Conservation (phyloP, 2,797 vertebrate species). For the Chrosomus eos region DNA sequence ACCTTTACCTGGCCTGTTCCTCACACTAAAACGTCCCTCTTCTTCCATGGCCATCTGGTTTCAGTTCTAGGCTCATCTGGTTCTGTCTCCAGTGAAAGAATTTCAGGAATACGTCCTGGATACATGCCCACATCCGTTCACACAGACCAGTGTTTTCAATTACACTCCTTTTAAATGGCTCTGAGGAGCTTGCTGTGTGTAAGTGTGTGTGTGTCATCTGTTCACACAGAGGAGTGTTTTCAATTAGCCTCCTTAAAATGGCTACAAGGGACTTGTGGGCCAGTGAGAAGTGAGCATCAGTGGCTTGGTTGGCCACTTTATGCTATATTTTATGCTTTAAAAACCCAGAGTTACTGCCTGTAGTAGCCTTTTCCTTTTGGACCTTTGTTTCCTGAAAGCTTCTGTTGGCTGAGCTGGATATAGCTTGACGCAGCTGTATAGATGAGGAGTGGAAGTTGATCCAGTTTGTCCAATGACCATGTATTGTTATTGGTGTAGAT, state of each 20-base stretch:
- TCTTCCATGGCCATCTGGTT: slow-evolving; percentile 79
- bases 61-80: slow-evolving; percentile 84
- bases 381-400: too few relatives aligned
- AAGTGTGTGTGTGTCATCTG: slow-evolving; percentile 35
- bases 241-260: slow-evolving; percentile 58
- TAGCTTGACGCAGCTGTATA: too few relatives aligned
- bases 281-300: slow-evolving; percentile 21
- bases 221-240: slow-evolving; percentile 54
- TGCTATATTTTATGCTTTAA: not conserved
- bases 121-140: slow-evolving; percentile 84
- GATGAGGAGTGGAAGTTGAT: too few relatives aligned
- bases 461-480: too few relatives aligned
- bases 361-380: too few relatives aligned
- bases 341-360: not conserved
- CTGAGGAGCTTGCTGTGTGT: slow-evolving; percentile 66
- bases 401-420: too few relatives aligned
- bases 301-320: slow-evolving; percentile 4
- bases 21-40: slow-evolving; percentile 55
- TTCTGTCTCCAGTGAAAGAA: slow-evolving; percentile 81
- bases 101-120: slow-evolving; percentile 86
- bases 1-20: slow-evolving; percentile 71
- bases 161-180: slow-evolving; percentile 81
- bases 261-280: slow-evolving; percentile 39
- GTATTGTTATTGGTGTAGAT: too few relatives aligned
- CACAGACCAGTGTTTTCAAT: slow-evolving; percentile 84